phyloP scores from a whole-genome alignment of 2,797 vertebrate genomes.

The Eidolon dupreanum region DNA sequence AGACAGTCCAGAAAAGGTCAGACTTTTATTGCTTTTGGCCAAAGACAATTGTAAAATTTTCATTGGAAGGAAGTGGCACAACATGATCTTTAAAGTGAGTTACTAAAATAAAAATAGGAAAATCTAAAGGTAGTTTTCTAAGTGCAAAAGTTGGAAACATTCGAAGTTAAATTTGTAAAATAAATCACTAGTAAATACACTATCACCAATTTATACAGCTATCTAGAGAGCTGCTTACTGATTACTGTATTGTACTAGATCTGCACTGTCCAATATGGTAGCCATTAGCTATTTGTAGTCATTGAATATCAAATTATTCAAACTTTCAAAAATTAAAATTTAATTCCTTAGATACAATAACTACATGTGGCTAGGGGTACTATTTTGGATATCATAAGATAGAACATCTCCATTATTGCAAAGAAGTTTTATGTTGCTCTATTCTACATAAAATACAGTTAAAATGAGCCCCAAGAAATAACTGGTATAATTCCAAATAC shows the following conservation, averaged over 20 bases:
- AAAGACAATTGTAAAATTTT: slow-evolving; percentile 11
- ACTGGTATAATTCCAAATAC: not conserved
- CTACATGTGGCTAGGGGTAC: not conserved
- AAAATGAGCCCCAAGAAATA: slow-evolving; percentile 31
- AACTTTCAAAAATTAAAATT: slow-evolving; percentile 9
- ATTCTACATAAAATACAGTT: slow-evolving; percentile 32
- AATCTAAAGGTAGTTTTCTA: not conserved
- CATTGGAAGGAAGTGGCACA: not conserved
- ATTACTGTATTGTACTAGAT: not conserved
- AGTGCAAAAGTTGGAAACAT: not conserved
- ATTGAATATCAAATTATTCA: slow-evolving; percentile 30
- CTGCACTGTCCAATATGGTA: not conserved
- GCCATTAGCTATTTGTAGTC: not conserved
- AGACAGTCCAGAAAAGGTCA: not conserved
- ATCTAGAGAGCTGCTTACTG: not conserved
- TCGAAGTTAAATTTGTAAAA: slow-evolving; percentile 21
- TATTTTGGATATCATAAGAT: not conserved
- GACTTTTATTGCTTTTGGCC: not conserved
- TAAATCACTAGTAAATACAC: not conserved
- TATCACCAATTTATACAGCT: slow-evolving; percentile 22
- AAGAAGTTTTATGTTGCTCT: not conserved
- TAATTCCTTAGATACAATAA: not conserved
- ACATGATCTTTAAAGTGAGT: not conserved
- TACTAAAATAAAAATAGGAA: slow-evolving; percentile 16
- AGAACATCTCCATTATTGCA: not conserved